Percentiles rank a stretch among this genome's conserved stretches.
phyloP scores from a whole-genome alignment of 2,888 invertebrate species.

The Panzeria rudis region DNA sequence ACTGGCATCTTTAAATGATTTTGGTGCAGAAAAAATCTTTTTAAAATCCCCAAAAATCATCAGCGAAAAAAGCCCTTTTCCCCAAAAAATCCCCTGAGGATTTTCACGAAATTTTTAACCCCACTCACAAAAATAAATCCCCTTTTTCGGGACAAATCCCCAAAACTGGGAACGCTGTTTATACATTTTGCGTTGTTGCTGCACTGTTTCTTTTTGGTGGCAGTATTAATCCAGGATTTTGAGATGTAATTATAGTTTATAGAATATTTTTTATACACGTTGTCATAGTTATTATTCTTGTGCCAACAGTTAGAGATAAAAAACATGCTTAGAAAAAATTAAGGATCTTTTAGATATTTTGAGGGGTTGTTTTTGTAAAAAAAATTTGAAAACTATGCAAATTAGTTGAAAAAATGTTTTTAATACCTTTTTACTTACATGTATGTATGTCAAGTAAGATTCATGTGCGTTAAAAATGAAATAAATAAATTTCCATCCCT shows the following conservation, averaged over 20 bases:
- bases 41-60: too few species aligned
- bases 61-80: too few species aligned
- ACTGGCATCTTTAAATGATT: too few species aligned
- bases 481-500: too few species aligned
- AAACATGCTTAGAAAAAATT: constrained; percentile 8
- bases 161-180: too few species aligned
- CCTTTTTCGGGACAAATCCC: too few species aligned
- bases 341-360: neutral
- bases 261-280: neutral
- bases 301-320: neutral
- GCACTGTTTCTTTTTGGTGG: constrained; percentile 23
- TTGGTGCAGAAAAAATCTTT: too few species aligned
- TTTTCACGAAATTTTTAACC: too few species aligned
- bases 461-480: too few species aligned
- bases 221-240: constrained; percentile 45
- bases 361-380: constrained; percentile 43
- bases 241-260: neutral
- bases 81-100: too few species aligned
- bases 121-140: too few species aligned
- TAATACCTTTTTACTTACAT: neutral
- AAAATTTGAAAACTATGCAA: constrained; percentile 53
- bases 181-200: constrained; percentile 28
- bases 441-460: too few species aligned
- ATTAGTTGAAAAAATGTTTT: constrained; percentile 41
- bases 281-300: constrained; percentile 16